Evolutionary conservation across 2,888 invertebrate species (phyloP), one percentile per base, ranked within the genome.

Genomic region (Galeruca laticollis): DNA sequence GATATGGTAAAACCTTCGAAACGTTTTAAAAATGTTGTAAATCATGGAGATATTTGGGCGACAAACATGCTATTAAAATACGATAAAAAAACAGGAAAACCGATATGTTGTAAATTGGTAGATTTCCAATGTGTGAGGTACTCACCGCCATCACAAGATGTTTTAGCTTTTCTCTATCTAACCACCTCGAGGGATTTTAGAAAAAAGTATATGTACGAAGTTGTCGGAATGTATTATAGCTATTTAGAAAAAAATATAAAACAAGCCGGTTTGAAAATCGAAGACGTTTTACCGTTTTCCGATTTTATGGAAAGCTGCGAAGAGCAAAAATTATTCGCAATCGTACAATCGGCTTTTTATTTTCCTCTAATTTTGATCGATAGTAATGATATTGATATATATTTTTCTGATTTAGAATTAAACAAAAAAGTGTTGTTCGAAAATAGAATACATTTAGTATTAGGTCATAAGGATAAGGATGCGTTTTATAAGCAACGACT

Each of bases 131-230:
- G 79, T 40, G 80, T 79, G 0, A 74, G 85, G 68, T 92, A 90
- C 79, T 89, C 89, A 15, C 91, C 93, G 0, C 90, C 91, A 0
- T 88, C 90, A 20, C 87, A 91, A 56, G 93, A 94, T 77, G 85
- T 91, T 0, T 87, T 90, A 82, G 77, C 80, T 2, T 51, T 83
- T 15, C 64, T 84, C 10, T 79, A 81, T 69, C 67, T 83, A 47
- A 83, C 79, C 4, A 84, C 83, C 9, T 77, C 78, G 1, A 76
- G 80, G 47, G 74, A 78, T 43, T 81, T 83, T 60, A 72, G 83
- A 21, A 71, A 77, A 40, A 63, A 77, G 37, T 65, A 79, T 63
- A 74, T 82, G 75, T 78, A 81, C 64, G 72, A 79, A 68, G 68
- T 84, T 13, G 77, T 82, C 15, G 81, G 82, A 2, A 74, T 80